Evolutionary conservation across 53 echinoderm and acorn worm genomes (phyloP).

Genomic region (Echinarachnius parma): DNA sequence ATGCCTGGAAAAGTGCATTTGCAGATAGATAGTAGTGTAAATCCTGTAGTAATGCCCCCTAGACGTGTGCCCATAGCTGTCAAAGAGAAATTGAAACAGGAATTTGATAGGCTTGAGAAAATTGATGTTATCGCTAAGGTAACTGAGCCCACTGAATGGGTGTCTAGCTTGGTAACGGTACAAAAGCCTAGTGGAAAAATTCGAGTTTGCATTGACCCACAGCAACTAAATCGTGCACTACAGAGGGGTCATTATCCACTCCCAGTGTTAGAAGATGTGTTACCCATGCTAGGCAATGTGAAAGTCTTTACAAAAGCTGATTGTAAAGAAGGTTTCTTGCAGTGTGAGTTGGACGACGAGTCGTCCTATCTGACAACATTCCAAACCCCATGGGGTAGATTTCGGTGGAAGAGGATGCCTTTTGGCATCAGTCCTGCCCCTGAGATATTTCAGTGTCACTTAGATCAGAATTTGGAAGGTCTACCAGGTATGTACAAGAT

Average conservation of each 20-base stretch:
- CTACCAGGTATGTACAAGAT: conserved; percentile 43
- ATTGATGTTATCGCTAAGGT: not conserved
- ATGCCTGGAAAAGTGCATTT: conserved; percentile 53
- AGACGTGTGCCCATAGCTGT: conserved; percentile 46
- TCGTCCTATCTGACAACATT: conserved; percentile 51
- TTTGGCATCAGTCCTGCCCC: conserved; percentile 49
- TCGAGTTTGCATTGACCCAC: conserved; percentile 43
- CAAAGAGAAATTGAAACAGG: conserved; percentile 32
- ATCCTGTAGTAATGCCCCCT: conserved; percentile 49
- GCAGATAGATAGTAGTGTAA: conserved; percentile 32
- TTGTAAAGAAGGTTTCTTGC: conserved; percentile 44
- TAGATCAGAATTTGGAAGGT: conserved; percentile 55
- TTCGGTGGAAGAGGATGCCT: conserved; percentile 47
- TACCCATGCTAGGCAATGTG: conserved; percentile 27
- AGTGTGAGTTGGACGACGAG: conserved; percentile 36
- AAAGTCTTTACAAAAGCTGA: conserved; percentile 51
- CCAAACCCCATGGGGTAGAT: conserved; percentile 51
- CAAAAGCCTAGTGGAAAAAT: conserved; percentile 46
- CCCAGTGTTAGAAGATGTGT: conserved; percentile 19
- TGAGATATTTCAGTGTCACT: conserved; percentile 45
- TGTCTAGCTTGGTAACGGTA: conserved; percentile 45
- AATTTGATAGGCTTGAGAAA: conserved; percentile 7
- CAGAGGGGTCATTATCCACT: conserved; percentile 46
- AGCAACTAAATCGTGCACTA: conserved; percentile 30
- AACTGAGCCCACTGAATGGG: conserved; percentile 54